Conservation (phyloP, 2,888 invertebrate species). For the Parthenolecanium corni region DNA sequence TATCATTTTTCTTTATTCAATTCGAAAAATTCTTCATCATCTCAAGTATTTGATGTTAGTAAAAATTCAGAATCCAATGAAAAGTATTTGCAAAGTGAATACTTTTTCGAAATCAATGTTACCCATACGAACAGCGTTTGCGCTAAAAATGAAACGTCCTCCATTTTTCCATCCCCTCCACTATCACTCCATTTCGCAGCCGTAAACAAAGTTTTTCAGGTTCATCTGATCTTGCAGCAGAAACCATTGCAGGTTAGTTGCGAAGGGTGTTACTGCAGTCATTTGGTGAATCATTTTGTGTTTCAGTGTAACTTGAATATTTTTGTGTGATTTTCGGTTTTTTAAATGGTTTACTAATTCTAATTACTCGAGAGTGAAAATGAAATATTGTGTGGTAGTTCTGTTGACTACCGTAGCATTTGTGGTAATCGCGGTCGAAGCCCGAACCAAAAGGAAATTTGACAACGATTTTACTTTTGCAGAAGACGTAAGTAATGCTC, state of each 20-base stretch:
- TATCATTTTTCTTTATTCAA: no score
- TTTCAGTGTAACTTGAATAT: neutral
- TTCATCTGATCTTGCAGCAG: conserved; percentile 13
- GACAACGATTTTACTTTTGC: conserved; percentile 16
- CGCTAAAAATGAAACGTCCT: no score
- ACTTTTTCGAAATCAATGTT: no score
- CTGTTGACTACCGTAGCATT: conserved; percentile 6
- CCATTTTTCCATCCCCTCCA: neutral
- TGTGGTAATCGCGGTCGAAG: conserved; percentile 6
- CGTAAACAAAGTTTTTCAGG: conserved; percentile 22
- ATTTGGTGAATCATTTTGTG: conserved; percentile 3
- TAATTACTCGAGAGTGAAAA: neutral
- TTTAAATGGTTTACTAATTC: neutral
- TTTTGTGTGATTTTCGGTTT: neutral
- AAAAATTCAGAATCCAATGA: no score
- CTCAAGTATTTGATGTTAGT: no score
- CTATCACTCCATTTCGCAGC: neutral
- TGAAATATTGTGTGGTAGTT: conserved; percentile 13
- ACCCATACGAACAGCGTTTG: no score
- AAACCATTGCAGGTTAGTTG: conserved; percentile 6
- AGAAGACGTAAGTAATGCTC: conserved; percentile 9
- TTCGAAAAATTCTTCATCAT: no score
- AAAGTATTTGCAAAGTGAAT: no score
- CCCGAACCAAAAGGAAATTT: conserved; percentile 8
- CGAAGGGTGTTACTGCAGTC: conserved; percentile 2